These are phyloP conservation scores for Dromius quadrimaculatus DNA, from an alignment of 2,888 invertebrate genomes.

Conservation along the genomic window DNA sequence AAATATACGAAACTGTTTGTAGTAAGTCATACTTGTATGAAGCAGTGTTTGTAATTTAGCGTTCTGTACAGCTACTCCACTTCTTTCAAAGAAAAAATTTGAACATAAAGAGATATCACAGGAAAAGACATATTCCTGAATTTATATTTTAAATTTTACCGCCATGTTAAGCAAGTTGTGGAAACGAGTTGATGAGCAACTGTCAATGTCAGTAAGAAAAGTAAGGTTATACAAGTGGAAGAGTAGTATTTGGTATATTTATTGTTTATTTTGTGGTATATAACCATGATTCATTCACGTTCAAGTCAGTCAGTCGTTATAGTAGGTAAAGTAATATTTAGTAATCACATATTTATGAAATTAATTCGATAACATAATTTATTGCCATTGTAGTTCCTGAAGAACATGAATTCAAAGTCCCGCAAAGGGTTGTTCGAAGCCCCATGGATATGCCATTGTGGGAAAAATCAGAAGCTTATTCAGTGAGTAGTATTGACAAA, in stretches of 20 bases:
- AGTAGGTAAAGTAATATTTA: constrained; percentile 38
- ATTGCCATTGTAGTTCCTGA: constrained; percentile 63
- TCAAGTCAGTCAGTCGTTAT: constrained; percentile 42
- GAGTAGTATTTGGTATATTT: background rate
- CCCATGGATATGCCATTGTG: constrained; percentile 81
- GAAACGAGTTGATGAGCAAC: background rate
- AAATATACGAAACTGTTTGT: too few relatives aligned
- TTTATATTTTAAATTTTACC: constrained; percentile 8
- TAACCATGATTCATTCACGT: constrained; percentile 26
- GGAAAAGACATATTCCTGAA: too few relatives aligned
- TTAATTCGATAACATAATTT: background rate
- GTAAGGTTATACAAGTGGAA: constrained; percentile 18
- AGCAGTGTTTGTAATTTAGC: too few relatives aligned
- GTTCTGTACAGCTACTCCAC: too few relatives aligned
- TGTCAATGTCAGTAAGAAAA: constrained; percentile 20
- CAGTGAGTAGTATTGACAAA: constrained; percentile 68
- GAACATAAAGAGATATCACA: too few relatives aligned
- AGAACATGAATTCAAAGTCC: constrained; percentile 75
- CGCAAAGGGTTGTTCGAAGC: constrained; percentile 75
- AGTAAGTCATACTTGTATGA: too few relatives aligned
- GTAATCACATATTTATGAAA: background rate
- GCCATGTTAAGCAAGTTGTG: background rate
- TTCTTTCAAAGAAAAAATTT: too few relatives aligned
- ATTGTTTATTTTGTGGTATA: background rate
- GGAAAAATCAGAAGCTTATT: constrained; percentile 89